Base-by-base conservation (phyloP, 2,888 invertebrate species). In the Podotricha telesiphe region DNA sequence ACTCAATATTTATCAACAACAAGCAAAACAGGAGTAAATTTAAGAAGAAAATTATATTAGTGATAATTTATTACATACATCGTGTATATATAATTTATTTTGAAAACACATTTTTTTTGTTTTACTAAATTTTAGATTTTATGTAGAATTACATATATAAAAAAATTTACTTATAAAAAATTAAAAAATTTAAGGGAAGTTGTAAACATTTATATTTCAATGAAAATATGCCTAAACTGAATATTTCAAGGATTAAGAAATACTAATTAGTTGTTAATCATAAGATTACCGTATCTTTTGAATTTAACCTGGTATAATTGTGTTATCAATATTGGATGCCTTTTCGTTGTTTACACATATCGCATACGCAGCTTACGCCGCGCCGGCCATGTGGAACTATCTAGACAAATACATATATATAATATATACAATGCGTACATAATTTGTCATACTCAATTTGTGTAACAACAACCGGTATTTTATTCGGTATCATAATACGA, bases 301-400 rank as follows among this genome's bases (percentile, higher is more conserved):
- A 17, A 28, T 42, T 55, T 17, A 61, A 50, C 56, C 50, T 68
- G 40, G 40, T 37, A 58, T 47, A 48, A 45, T 56, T 61, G 51
- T 47, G 53, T 59, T 69, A 69, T 76, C 62, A 74, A 55, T 73
- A 73, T 75, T 22, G n/a, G 50, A 50, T 70, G 73, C 11, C 13
- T 42, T 42, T 65, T 73, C 74, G 76, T 76, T 73, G 42, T 47
- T 67, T 69, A 55, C 65, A 64, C 62, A 64, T 69, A 74, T 67
- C 65, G 68, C 59, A 11, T 20, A 55, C 67, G 51, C 55, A 58
- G 37, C 62, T 2, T 40, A 40, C n/a, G 42, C 34, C 37, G 59
- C 45, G 64, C 55, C 56, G 67, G 69, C 63, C 67, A 67, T 56
- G 62, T 71, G 70, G 62, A 63, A 56, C 47, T 74, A 67, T 72